Conservation (phyloP, 2,113 vertebrate species). For the Athene cunicularia region DNA sequence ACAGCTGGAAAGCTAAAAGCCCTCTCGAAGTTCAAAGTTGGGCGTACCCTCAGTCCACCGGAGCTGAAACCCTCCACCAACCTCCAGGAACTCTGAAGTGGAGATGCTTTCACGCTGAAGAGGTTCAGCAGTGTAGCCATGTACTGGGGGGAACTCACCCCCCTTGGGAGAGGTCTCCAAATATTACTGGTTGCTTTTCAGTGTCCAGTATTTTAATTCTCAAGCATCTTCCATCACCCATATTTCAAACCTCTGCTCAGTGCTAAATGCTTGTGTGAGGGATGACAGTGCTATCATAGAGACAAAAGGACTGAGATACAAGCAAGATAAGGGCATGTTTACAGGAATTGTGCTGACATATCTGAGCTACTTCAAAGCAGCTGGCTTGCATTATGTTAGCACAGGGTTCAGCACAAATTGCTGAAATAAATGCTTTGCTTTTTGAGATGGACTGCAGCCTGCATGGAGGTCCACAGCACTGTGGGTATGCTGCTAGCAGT, state of each 20-base stretch:
- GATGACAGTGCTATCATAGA: background rate
- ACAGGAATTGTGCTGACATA: background rate
- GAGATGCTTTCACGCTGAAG: background rate
- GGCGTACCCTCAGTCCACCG: accelerated
- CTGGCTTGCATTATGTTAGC: background rate
- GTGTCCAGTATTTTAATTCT: background rate
- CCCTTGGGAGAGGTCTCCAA: background rate
- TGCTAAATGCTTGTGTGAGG: background rate
- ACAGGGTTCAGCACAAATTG: background rate
- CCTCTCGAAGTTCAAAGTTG: background rate
- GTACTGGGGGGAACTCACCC: background rate
- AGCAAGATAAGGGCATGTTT: background rate
- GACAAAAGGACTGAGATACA: background rate
- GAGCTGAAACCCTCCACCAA: background rate
- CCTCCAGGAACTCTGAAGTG: background rate
- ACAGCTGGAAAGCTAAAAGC: background rate
- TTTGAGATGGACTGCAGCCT: background rate
- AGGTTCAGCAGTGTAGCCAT: background rate
- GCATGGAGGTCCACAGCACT: accelerated
- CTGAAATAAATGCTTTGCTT: background rate
- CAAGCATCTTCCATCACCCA: background rate
- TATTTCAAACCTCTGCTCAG: background rate
- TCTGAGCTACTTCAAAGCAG: background rate
- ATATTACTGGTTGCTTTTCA: background rate
- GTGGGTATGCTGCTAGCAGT: background rate